Base-by-base conservation (phyloP, 1,140 invertebrate genomes). In the Conopomorpha cramerella region DNA sequence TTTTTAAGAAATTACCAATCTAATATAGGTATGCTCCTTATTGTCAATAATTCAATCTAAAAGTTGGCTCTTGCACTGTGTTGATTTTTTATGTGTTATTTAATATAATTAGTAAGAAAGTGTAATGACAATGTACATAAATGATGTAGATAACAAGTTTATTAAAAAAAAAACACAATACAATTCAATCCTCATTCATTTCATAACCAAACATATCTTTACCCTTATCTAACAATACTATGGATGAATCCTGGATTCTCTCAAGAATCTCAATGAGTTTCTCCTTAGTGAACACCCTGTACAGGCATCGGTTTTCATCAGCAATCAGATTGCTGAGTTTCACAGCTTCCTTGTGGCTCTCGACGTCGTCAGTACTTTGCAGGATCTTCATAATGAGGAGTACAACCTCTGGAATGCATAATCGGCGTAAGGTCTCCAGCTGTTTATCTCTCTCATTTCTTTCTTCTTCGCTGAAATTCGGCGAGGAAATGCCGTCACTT, bases 391-490 rank as follows among this genome's bases (percentile, higher is more conserved):
- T 83, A 2, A 96, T 77, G 7, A 96, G 78, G 29, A 93, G 77
- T 2, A 86, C 83, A 29, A 94, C 80, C 79, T 93, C 88, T 2
- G 94, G 94, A 49, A 98, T 86, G 53, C 90, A 93, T 6, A 90
- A 76, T 45, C 86, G 83, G 35, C 93, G 82, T 8, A 98, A 68
- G 45, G 85, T 82, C 19, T 84, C 78, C 70, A 95, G 74, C 57
- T 95, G 90, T 29, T 78, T 74, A 1, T 38, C 33, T 37, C 77
- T 76, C 37, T 81, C 65, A 51, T 78, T 55, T 57, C 82, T 67
- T 51, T 82, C 77, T 30, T 79, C 65, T 31, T 76, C 53, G 30
- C 72, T 73, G 7, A 72, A 55, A 10, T 62, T 77, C n/a, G 44
- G 38, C 0, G 62, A 64, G 1, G 70, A 54, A 8, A 66, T 54